Base-by-base conservation (phyloP, 2,888 invertebrate genomes). In the Synanthedon formicaeformis region DNA sequence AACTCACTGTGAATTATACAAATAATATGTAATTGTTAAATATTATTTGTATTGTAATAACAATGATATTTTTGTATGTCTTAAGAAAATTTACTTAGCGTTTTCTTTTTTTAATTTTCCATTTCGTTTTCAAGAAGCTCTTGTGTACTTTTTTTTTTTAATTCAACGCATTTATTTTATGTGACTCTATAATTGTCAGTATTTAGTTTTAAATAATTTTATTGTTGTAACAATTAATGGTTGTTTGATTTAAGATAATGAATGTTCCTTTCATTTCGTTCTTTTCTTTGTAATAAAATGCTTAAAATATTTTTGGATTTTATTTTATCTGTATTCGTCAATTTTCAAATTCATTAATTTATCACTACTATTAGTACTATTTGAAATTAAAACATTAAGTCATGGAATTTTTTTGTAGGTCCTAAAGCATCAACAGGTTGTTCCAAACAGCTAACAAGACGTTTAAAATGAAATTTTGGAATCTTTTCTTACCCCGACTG, bases 51-150 rank as follows among this genome's bases (percentile, higher is more conserved):
- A 70, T 62, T 61, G 56, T 63, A 67, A 65, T 69, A 69, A 71
- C 63, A 64, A 63, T 66, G 60, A 75, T 80, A 80, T 81, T 80
- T 80, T 81, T 80, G 65, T 80, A 80, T 34, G 10, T 34, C 27
- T 23, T 34, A 34, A 34, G 10, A 34, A 34, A 34, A 34, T 10
- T 34, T 34, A 34, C 34, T 34, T 34, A 2, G 34, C 3, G 10
- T 0, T 34, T 34, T 34, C 10, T 34, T 34, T 34, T 34, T 34
- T 6, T n/a, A n/a, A 34, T 34, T 34, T 34, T 34, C 8, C 34
- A 34, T 10, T 34, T 34, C 34, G 8, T 34, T 34, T 27, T 27
- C 27, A 8, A 8, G 27, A 27, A 27, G 27, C 2, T 3, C 27
- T 23, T 23, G 5, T 23, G 23, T 23, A 23, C 23, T 23, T 23